Conservation (phyloP, 2,113 vertebrate genomes). For the Clarias gariepinus region DNA sequence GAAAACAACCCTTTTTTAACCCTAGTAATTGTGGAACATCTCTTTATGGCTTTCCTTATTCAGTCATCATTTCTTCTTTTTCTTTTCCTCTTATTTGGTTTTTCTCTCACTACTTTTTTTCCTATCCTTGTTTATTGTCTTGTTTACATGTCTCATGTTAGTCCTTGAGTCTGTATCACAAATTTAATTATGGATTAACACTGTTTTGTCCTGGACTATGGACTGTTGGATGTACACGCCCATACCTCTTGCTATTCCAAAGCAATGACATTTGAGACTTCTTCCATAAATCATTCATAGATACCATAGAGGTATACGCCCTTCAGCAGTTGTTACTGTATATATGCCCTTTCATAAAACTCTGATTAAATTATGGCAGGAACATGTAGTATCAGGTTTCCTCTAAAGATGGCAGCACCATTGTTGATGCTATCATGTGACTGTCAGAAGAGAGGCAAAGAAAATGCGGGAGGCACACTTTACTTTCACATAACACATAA, state of each 20-base stretch:
- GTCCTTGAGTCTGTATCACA: neutral
- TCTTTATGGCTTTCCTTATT: neutral
- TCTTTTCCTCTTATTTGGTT: neutral
- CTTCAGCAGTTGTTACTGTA: too few species aligned
- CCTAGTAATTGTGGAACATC: neutral
- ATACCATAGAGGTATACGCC: neutral
- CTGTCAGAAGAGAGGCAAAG: too few species aligned
- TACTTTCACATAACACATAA: too few species aligned
- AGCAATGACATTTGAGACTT: neutral
- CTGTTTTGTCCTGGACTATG: neutral
- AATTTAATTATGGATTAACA: neutral
- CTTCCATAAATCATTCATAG: neutral
- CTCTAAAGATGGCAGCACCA: too few species aligned
- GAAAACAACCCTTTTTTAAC: neutral
- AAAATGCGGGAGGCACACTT: too few species aligned
- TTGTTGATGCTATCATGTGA: too few species aligned
- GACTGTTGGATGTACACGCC: neutral
- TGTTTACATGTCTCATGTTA: neutral
- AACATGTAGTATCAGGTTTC: too few species aligned
- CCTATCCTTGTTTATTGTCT: neutral
- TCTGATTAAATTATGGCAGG: too few species aligned
- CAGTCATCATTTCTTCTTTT: neutral
- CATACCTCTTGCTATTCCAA: neutral
- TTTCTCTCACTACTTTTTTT: neutral
- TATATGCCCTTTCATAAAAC: too few species aligned